Base-by-base conservation (phyloP, 2,888 invertebrate genomes). In the Melipona bicolor region DNA sequence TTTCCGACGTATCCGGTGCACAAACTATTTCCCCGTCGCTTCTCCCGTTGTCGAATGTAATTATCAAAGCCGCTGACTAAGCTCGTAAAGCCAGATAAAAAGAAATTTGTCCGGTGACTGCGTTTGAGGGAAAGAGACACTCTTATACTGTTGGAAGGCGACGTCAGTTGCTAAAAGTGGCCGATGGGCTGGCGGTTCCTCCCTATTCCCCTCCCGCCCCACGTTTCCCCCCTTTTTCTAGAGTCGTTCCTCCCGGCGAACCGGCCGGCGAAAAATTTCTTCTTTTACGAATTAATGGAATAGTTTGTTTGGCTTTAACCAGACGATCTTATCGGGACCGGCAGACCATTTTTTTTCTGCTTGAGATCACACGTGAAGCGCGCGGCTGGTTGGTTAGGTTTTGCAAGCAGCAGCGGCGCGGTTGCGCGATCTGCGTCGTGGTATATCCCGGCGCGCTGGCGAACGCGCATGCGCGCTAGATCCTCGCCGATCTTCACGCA, bases 301-400 rank as follows among this genome's bases (percentile, higher is more conserved):
- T 88, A 89, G 89, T 89, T 89, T 89, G 89, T 89, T 89, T 89
- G 89, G 85, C 87, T 88, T 89, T 84, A 87, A 87, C 83, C 87
- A 89, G 89, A 88, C 89, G 89, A 89, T 89, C 87, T 89, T 89
- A 89, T 89, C 89, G 87, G 73, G 84, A 52, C 80, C 88, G 88
- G 86, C 76, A 86, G 89, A 88, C 88, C 88, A 89, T 89, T 89
- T 89, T 89, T 85, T 89, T 90, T 88, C 89, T 89, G 89, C 89
- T 88, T 84, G 88, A 84, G 81, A 88, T 89, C 89, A 85, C 90
- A 87, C 90, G 86, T 84, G 82, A 83, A 88, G 88, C 76, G 88
- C 76, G 88, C 88, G 88, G 77, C 72, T 49, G 75, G 62, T 72
- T 50, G 84, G 77, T 62, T 27, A 54, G 71, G 43, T 43, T 43